These are phyloP conservation scores for Gortyna flavago DNA, from an alignment of 2,888 invertebrate species.

Conservation along the genomic window DNA sequence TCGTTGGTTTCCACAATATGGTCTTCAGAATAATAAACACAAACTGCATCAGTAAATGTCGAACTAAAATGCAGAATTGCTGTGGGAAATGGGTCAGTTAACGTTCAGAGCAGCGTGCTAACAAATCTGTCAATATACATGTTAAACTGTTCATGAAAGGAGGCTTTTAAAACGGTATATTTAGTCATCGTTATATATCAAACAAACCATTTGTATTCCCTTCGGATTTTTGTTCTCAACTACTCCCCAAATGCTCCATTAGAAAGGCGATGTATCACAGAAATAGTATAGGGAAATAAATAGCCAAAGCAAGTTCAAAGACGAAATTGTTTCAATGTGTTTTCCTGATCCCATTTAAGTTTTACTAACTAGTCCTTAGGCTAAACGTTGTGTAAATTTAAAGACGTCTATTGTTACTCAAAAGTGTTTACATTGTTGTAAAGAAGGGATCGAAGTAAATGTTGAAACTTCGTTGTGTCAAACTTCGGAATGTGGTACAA, in stretches of 20 bases:
- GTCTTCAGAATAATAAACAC: slow-evolving; percentile 31
- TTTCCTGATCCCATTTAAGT: slow-evolving; percentile 64
- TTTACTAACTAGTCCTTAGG: slow-evolving; percentile 63
- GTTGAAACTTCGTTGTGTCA: slow-evolving; percentile 33
- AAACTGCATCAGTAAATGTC: slow-evolving; percentile 11
- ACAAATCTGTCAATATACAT: slow-evolving; percentile 20
- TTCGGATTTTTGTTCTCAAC: slow-evolving; percentile 46
- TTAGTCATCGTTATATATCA: slow-evolving; percentile 24
- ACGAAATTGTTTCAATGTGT: slow-evolving; percentile 62
- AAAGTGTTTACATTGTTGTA: slow-evolving; percentile 56
- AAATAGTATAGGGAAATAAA: slow-evolving; percentile 51
- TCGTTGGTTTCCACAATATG: not conserved
- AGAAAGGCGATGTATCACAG: slow-evolving; percentile 55
- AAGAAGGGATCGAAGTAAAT: slow-evolving; percentile 25
- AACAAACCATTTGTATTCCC: slow-evolving; percentile 38
- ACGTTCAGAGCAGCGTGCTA: slow-evolving; percentile 19
- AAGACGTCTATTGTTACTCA: slow-evolving; percentile 58
- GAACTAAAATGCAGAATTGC: not conserved
- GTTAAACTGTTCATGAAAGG: slow-evolving; percentile 12
- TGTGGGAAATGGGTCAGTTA: slow-evolving; percentile 52
- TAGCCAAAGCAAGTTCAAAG: slow-evolving; percentile 28
- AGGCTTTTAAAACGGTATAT: slow-evolving; percentile 20
- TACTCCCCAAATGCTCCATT: slow-evolving; percentile 57
- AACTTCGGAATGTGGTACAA: slow-evolving; percentile 45
- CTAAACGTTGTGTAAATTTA: slow-evolving; percentile 53